phyloP scores from a whole-genome alignment of 2,113 vertebrate genomes.

The Holacanthus passer region DNA sequence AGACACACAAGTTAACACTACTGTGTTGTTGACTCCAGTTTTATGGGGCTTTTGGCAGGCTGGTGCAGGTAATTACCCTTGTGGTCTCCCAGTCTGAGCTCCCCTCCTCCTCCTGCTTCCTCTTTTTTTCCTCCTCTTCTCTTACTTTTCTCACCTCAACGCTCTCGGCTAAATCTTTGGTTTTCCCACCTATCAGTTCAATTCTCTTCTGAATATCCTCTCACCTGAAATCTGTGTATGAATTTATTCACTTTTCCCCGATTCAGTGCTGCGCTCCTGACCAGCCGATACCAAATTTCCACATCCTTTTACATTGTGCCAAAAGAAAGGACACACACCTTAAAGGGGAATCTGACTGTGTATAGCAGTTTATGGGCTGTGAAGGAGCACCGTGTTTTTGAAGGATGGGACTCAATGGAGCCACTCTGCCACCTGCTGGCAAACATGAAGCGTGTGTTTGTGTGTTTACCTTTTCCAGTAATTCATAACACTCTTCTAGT shows the following conservation, averaged over 20 bases:
- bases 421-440: conserved; percentile 76
- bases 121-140: conserved; percentile 30
- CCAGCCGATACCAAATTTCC: neutral
- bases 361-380: neutral
- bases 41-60: conserved; percentile 85
- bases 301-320: neutral
- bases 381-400: neutral
- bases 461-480: conserved; percentile 92
- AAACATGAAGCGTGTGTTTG: neutral
- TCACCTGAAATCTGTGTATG: neutral
- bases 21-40: conserved; percentile 83
- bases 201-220: neutral
- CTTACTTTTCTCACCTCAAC: conserved; percentile 63
- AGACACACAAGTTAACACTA: conserved; percentile 78
- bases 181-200: conserved; percentile 22
- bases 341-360: neutral
- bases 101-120: conserved; percentile 56
- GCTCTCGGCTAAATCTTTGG: conserved; percentile 16
- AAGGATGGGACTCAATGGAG: conserved; percentile 1
- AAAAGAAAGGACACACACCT: neutral
- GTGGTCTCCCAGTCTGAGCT: conserved; percentile 78
- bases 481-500: conserved; percentile 95
- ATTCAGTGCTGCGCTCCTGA: neutral
- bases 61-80: conserved; percentile 83
- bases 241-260: neutral